phyloP scores from a whole-genome alignment of 2,113 vertebrate genomes.

The Melanocharis versteri region DNA sequence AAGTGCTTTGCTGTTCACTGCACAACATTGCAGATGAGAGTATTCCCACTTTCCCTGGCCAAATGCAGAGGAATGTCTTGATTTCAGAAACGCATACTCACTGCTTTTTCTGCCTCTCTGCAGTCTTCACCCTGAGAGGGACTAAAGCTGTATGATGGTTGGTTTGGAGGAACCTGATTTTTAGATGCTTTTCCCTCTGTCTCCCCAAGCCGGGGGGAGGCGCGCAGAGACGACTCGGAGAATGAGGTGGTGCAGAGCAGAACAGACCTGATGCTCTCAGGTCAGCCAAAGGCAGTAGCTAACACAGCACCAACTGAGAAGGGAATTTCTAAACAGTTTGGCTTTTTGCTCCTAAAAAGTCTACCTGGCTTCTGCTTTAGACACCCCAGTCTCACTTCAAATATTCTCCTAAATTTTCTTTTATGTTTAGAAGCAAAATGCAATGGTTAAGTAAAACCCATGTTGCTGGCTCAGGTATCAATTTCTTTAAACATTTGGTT shows the following conservation, averaged over 20 bases:
- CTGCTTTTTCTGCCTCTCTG: not conserved
- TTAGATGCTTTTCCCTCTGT: not conserved
- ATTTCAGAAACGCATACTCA: not conserved
- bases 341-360: not conserved
- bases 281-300: not conserved
- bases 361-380: not conserved
- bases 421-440: not conserved
- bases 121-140: not conserved
- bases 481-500: not conserved
- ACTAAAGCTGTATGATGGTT: not conserved
- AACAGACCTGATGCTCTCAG: not conserved
- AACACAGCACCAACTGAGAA: not conserved
- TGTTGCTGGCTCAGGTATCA: not conserved
- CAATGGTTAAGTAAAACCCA: not conserved
- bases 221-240: rapidly evolving
- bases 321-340: not conserved
- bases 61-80: not conserved
- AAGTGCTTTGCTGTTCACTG: not conserved
- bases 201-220: not conserved
- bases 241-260: not conserved
- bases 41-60: not conserved
- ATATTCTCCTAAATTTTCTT: not conserved
- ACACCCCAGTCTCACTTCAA: not conserved
- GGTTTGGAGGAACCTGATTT: not conserved
- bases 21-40: not conserved